Conservation (phyloP, 2,113 vertebrate species). For the Pandion haliaetus region DNA sequence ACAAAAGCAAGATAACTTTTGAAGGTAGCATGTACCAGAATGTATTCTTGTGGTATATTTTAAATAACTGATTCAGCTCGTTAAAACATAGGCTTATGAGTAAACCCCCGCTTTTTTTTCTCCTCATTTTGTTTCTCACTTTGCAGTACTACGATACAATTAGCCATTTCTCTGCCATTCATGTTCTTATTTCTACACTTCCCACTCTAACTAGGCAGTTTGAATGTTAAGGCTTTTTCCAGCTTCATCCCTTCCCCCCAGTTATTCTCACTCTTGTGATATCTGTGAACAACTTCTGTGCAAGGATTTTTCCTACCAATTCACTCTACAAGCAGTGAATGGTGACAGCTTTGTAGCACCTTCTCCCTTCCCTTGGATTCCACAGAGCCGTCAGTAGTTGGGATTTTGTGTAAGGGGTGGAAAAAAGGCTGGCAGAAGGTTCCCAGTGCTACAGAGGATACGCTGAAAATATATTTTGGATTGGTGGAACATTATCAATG, state of each 20-base stretch:
- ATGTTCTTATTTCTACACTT: not conserved
- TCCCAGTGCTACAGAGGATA: not conserved
- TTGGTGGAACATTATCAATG: not conserved
- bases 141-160: not conserved
- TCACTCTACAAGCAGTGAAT: not conserved
- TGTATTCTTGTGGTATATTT: not conserved
- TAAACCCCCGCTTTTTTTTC: not conserved
- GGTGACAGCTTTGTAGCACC: not conserved
- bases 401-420: not conserved
- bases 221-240: not conserved
- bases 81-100: not conserved
- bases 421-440: not conserved
- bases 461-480: not conserved
- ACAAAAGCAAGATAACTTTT: not conserved
- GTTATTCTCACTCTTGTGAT: not conserved
- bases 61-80: not conserved
- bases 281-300: not conserved
- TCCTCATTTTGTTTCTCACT: not conserved
- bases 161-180: not conserved
- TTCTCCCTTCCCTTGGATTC: not conserved
- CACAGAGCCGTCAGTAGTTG: not conserved
- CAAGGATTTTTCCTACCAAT: not conserved
- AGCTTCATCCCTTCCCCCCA: not conserved
- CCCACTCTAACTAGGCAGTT: not conserved
- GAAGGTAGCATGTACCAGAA: not conserved